Percentiles rank a stretch among this genome's conserved stretches.
phyloP scores from a whole-genome alignment of 2,113 vertebrate species.

The Grantiella picta region DNA sequence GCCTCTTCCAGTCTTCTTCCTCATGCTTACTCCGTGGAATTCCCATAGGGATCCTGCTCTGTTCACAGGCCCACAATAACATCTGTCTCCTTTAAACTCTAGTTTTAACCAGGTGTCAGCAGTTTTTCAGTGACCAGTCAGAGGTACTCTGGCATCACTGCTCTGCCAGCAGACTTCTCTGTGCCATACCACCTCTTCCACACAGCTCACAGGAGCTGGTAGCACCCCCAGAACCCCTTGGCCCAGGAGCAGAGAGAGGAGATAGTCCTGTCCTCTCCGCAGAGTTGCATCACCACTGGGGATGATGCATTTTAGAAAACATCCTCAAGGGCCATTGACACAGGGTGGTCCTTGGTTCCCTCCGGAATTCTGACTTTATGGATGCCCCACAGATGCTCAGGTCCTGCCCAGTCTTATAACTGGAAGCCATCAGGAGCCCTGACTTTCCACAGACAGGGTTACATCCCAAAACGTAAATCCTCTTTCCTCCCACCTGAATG shows the following conservation, averaged over 20 bases:
- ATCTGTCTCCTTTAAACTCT: background rate
- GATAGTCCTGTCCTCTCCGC: background rate
- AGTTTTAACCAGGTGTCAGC: background rate
- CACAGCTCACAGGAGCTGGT: background rate
- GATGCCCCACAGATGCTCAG: background rate
- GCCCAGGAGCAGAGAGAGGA: background rate
- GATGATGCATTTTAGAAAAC: background rate
- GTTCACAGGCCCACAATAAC: background rate
- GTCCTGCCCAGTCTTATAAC: background rate
- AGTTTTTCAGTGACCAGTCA: background rate
- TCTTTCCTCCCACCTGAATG: background rate
- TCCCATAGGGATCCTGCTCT: background rate
- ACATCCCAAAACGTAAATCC: background rate
- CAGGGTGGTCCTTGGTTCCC: background rate
- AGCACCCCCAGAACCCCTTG: background rate
- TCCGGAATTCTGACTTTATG: fast-evolving
- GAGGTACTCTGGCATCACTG: background rate
- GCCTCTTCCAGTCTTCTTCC: background rate
- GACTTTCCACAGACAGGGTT: background rate
- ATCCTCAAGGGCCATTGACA: background rate
- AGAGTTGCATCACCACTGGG: background rate
- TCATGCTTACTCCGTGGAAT: background rate
- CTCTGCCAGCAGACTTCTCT: background rate
- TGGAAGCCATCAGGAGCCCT: background rate
- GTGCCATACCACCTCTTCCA: background rate